Evolutionary conservation across 2,888 invertebrate species (phyloP), one percentile per base, ranked within the genome.

Genomic region (Carabus problematicus): DNA sequence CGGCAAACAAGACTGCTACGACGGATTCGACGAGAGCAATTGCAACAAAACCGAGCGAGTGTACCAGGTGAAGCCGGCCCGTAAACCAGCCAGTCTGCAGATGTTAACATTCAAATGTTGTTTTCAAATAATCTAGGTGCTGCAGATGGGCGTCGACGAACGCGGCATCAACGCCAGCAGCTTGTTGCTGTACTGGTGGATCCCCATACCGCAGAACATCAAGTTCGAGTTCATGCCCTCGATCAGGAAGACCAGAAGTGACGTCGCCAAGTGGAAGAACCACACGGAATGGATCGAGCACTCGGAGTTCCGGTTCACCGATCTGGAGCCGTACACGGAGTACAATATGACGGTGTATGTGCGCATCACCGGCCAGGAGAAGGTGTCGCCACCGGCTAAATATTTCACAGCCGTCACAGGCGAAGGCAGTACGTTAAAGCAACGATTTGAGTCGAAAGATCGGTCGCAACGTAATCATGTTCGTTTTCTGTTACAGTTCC

Each of bases 331-430:
- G 0, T 91, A 83, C 75, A 92, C 92, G 0, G 83, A 84, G n/a
- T 94, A 94, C 77, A 92, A 92, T 73, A 85, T 93, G 70, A 93
- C 93, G 0, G 89, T 94, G 61, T 93, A 89, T 79, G 90, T 92
- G 0, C 83, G 86, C 64, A 83, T 85, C 72, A 85, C 86, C 72
- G 85, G 85, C 0, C 85, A 85, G 45, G 82, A 79, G 16, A 79
- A 77, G 1, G 85, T 86, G 0, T 90, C 88, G 71, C 86, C 90
- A 0, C 91, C 93, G 0, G 87, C 86, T 49, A 86, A 87, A 75
- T 90, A 84, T 75, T 82, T 86, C 3, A 83, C 85, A 58, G 85
- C 87, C 0, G 87, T 82, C n/a, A 93, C 93, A 0, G 84, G 84
- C 0, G 90, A 91, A 82, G 90, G 89, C 78, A 82, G 87, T 88